These are phyloP conservation scores for Phymatocera aterrima DNA, from an alignment of 2,888 invertebrate genomes.

Conservation along the genomic window DNA sequence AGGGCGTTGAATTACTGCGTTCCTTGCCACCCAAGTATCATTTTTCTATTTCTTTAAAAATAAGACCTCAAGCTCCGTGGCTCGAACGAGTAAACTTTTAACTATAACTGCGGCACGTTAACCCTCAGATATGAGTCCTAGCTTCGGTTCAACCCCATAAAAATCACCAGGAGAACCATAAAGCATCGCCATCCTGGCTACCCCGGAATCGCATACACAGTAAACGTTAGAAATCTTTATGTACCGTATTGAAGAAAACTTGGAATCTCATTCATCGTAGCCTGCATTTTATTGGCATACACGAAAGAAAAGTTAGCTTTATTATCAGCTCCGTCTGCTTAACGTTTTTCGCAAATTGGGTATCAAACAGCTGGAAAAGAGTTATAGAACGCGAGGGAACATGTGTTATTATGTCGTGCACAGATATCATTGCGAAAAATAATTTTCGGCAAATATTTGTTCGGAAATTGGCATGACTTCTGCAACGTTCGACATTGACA, in stretches of 20 bases:
- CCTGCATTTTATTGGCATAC: no score
- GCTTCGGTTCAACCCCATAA: slow-evolving; percentile 1
- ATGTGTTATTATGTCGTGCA: slow-evolving; percentile 1
- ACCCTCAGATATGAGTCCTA: background rate
- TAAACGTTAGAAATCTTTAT: background rate
- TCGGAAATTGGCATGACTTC: slow-evolving; percentile 18
- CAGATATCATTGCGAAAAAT: background rate
- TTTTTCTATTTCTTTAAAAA: background rate
- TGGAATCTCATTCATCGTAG: background rate
- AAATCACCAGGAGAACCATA: background rate
- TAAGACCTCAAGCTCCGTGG: background rate
- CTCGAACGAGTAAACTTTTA: background rate
- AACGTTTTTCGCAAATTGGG: background rate
- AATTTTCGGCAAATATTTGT: slow-evolving; percentile 13
- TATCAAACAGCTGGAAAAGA: background rate
- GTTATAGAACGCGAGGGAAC: background rate
- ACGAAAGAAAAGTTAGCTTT: background rate
- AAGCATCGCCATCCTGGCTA: background rate
- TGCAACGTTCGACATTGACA: background rate
- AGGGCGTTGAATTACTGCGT: background rate
- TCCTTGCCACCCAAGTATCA: background rate
- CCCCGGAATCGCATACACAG: background rate
- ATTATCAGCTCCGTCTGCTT: no score
- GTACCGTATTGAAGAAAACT: background rate
- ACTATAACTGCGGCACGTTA: background rate